phyloP scores from a whole-genome alignment of 2,797 vertebrate species.

The Sebastiscus tertius region DNA sequence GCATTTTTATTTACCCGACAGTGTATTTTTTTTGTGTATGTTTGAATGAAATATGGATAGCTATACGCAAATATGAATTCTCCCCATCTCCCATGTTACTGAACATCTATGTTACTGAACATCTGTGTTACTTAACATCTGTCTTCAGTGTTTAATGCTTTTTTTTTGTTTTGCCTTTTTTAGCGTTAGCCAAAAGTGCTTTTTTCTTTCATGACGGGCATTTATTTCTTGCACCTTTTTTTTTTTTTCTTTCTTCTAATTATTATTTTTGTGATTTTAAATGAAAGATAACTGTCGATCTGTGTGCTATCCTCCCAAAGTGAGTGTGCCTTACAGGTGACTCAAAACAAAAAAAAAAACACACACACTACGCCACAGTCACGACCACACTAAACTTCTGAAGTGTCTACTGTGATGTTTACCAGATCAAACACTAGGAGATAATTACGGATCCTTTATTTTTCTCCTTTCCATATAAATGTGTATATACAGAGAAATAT shows the following conservation, averaged over 20 bases:
- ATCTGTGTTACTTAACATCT: conserved; percentile 4
- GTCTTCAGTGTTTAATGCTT: conserved; percentile 18
- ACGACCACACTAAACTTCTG: conserved; percentile 16
- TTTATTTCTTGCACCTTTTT: conserved; percentile 29
- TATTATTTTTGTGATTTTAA: conserved; percentile 27
- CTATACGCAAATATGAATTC: not conserved
- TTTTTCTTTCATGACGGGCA: conserved; percentile 25
- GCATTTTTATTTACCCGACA: conserved; percentile 21
- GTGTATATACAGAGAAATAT: conserved; percentile 75
- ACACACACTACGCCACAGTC: conserved; percentile 17
- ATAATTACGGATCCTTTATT: conserved; percentile 41
- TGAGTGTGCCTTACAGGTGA: conserved; percentile 70
- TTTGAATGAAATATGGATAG: conserved; percentile 11
- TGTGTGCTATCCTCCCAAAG: conserved; percentile 39
- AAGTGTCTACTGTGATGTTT: conserved; percentile 47
- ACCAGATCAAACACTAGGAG: conserved; percentile 48
- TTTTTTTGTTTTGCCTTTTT: conserved; percentile 53
- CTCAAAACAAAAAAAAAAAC: conserved; percentile 30
- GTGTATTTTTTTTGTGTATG: conserved; percentile 23
- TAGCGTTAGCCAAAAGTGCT: conserved; percentile 67
- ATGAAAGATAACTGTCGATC: not conserved
- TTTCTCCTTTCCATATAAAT: conserved; percentile 64
- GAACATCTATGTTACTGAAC: conserved; percentile 6
- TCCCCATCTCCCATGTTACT: not conserved
- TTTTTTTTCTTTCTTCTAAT: not conserved